phyloP scores from a whole-genome alignment of 2,113 vertebrate genomes.

The Zapornia atra region DNA sequence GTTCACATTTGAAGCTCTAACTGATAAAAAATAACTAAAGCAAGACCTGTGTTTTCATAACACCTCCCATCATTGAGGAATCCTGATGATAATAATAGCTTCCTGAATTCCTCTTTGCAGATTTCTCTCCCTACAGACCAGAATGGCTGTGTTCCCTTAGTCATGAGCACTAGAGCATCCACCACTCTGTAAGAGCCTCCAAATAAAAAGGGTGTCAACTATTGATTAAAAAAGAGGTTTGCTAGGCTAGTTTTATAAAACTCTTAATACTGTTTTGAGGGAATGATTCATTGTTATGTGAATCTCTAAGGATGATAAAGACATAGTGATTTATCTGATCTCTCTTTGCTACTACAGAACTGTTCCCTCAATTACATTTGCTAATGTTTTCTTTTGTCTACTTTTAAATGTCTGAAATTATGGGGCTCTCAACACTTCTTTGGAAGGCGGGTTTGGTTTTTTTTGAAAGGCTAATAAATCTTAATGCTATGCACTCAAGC shows the following conservation, averaged over 20 bases:
- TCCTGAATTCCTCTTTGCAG: neutral
- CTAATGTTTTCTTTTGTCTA: neutral
- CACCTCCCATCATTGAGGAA: neutral
- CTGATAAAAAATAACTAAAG: neutral
- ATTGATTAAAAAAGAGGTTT: neutral
- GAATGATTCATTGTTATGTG: neutral
- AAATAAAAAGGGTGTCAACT: neutral
- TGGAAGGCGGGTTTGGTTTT: neutral
- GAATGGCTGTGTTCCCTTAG: neutral
- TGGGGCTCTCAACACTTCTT: neutral
- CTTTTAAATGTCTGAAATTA: neutral
- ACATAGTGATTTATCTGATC: neutral
- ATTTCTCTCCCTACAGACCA: neutral
- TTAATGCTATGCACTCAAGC: neutral
- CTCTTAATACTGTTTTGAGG: neutral
- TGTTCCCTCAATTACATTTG: neutral
- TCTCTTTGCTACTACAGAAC: neutral
- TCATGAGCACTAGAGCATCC: neutral
- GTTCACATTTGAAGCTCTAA: slow-evolving; percentile 1
- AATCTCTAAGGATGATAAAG: neutral
- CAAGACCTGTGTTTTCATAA: slow-evolving; percentile 14
- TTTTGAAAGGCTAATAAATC: neutral
- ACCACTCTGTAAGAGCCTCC: neutral
- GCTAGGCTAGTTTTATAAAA: neutral
- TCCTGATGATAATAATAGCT: neutral